A percentile compares a stretch with the other conserved stretches of the same genome.
These are phyloP conservation scores for Dryadula phaetusa DNA, from an alignment of 2,888 invertebrate genomes.

Conservation along the genomic window DNA sequence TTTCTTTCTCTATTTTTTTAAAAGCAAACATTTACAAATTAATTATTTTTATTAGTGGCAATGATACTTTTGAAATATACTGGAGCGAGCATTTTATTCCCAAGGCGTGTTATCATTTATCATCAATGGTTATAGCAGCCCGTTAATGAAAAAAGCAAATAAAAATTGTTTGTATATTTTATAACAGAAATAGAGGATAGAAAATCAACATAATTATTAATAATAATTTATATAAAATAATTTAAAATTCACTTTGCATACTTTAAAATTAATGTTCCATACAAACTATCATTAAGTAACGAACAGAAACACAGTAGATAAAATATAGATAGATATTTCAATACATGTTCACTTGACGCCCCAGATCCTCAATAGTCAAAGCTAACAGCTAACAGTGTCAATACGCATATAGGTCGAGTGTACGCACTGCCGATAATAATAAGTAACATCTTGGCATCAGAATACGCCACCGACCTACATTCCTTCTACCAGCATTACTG, in stretches of 20 bases:
- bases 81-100: too few relatives aligned
- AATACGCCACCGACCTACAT: constrained; percentile 67
- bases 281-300: not conserved
- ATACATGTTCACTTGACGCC: not conserved
- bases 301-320: not conserved
- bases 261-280: not conserved
- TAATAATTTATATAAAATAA: too few relatives aligned
- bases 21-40: too few relatives aligned
- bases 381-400: not conserved
- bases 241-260: not conserved
- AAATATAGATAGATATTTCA: not conserved
- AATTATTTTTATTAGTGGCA: too few relatives aligned
- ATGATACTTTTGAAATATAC: too few relatives aligned
- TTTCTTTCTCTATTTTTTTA: too few relatives aligned
- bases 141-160: too few relatives aligned
- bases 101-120: too few relatives aligned
- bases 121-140: too few relatives aligned
- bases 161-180: too few relatives aligned
- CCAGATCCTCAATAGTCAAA: not conserved
- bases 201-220: too few relatives aligned
- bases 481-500: constrained; percentile 61
- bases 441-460: constrained; percentile 24
- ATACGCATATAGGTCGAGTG: constrained; percentile 6
- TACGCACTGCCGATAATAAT: constrained; percentile 26
- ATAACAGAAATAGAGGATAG: too few relatives aligned